Evolutionary conservation across 2,113 vertebrate species (phyloP), one percentile per base, ranked within the genome.

Genomic region (Caranx ignobilis): DNA sequence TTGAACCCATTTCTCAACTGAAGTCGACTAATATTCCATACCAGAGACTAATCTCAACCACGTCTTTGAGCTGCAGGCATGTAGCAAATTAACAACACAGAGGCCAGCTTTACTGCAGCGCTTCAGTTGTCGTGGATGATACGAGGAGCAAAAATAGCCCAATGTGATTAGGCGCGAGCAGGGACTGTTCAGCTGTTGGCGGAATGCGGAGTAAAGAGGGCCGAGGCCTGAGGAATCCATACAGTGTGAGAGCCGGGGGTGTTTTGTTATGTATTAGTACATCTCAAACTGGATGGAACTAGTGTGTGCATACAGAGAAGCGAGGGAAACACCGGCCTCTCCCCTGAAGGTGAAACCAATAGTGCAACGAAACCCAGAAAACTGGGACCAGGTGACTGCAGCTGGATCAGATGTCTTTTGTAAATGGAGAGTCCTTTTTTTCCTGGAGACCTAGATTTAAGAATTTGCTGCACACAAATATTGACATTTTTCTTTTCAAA

Each of bases 101-200:
- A 64, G 55, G 59, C 59, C 18, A 1, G 63, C 70, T 75, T 68
- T 26, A 52, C 64, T 3, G 72, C 61, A 60, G 61, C 2, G 37
- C 70, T 74, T 66, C 71, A 48, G 76, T 81, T 67, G 81, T 75
- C 50, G 47, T 52, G 47, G n/a, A 55, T 52, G 70, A 82, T 71
- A 81, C 0, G 31, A 84, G 59, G 35, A 18, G 82, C 65, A 86
- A 85, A 89, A 92, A 92, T 91, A 90, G 90, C 85, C 64, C 21
- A 6, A 72, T 73, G 87, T 77, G 87, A 89, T 90, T 70, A 80
- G 71, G 68, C 85, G 34, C 0, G 3, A 77, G 69, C 15, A 6
- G 54, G 41, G 69, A 70, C 71, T n/a, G 75, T 81, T 88, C 90
- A 92, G 91, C 91, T 92, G 88, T 81, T 50, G 72, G 50, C 72